Evolutionary conservation across 1,140 invertebrate species (phyloP).

Genomic region (Drosophila saltans): DNA sequence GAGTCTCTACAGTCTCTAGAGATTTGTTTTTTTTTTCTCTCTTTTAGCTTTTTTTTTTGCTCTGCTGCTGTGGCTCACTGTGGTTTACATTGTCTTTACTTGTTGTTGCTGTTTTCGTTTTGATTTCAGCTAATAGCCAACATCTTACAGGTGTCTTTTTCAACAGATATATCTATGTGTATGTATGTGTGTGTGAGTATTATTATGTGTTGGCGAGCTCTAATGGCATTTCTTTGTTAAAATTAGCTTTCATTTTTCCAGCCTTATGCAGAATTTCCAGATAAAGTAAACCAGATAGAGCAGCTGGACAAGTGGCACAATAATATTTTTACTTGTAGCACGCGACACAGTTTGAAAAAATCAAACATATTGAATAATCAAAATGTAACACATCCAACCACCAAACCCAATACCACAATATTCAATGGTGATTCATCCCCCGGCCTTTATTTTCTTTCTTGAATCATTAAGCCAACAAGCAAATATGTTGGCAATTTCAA

Average conservation of each 20-base stretch:
- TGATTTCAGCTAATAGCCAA: conserved; percentile 65
- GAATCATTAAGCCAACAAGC: conserved; percentile 76
- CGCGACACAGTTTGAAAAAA: conserved; percentile 62
- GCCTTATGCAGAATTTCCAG: conserved; percentile 36
- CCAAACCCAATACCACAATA: not conserved
- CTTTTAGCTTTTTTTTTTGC: conserved; percentile 27
- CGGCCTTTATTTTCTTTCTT: not conserved
- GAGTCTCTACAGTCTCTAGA: conserved; percentile 29
- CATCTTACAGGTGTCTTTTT: conserved; percentile 58
- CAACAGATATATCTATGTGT: conserved; percentile 25
- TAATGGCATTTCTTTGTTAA: conserved; percentile 63
- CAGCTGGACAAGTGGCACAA: conserved; percentile 67
- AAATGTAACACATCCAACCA: conserved; percentile 35
- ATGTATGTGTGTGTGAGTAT: not conserved
- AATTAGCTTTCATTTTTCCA: conserved; percentile 64
- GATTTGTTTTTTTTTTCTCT: conserved; percentile 22
- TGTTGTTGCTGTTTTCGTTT: conserved; percentile 28
- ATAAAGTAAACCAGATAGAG: conserved; percentile 16
- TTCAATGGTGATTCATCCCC: conserved; percentile 14
- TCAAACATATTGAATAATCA: conserved; percentile 83
- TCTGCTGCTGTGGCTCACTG: conserved; percentile 37
- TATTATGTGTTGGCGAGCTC: conserved; percentile 56
- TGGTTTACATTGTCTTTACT: conserved; percentile 65
- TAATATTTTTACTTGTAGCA: conserved; percentile 23
- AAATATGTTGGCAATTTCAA: conserved; percentile 78